Evolutionary conservation across 2,797 vertebrate genomes (phyloP), one percentile per base, ranked within the genome.

Genomic region (Heliangelus exortis): DNA sequence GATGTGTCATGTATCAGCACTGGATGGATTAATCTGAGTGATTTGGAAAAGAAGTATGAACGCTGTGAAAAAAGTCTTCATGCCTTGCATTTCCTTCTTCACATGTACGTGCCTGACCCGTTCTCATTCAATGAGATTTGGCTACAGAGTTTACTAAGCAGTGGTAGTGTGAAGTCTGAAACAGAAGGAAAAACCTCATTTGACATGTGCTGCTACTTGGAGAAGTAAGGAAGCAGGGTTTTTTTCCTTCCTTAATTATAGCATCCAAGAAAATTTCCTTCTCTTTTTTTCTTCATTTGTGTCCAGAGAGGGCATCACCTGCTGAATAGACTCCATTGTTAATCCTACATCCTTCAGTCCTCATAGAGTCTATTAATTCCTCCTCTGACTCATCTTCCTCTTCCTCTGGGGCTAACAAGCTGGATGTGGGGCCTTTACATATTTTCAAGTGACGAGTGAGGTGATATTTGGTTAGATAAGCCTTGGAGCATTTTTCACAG

Each of bases 371-470:
- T 76, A 95, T 90, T 43, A 98, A 73, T 3, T 98, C 98, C 15
- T 98, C 97, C 6, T 98, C 98, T 7, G 97, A 98, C 28, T 98
- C 98, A 0, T 98, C 98, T 0, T 97, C 97, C 21, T 98, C 98
- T 1, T 98, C 98, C 48, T 98, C 98, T 7, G 96, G 98, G 23
- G 97, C 94, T 9, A 97, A 97, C 21, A 98, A 96, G 45, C 95
- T 94, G 34, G 95, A 98, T 76, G 98, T 98, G 34, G 99, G 99
- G 31, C 99, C 99, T 97, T 99, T 99, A 97, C 99, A 99, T 96
- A 99, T 99, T 97, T 99, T 99, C 87, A 99, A 98, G 97, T 99
- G 99, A 25, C 99, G 98, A 8, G 99, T 99, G 91, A 99, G 99
- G 97, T 99, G 99, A 79, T 99, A 99, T 92, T 99, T 99, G 85